A percentile compares a stretch with the other conserved stretches of the same genome.
Evolutionary conservation across 2,888 invertebrate genomes (phyloP).

Genomic region (Auanema freiburgensis): DNA sequence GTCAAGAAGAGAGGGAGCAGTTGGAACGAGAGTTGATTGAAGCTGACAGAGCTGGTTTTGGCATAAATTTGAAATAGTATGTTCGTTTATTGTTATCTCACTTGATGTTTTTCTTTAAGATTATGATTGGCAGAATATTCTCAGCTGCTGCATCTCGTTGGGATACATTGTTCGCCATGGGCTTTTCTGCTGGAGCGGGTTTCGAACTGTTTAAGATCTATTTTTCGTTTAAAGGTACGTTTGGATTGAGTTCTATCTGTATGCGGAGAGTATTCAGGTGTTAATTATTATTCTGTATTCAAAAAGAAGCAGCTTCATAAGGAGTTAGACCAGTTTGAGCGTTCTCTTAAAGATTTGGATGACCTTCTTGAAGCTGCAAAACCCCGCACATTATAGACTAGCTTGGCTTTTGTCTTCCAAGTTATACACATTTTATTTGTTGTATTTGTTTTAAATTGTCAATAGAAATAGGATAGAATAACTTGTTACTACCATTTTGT

Average conservation of each 20-base stretch:
- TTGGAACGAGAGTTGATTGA: constrained; percentile 60
- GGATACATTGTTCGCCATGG: constrained; percentile 39
- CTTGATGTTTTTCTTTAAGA: constrained; percentile 14
- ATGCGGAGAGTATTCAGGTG: constrained; percentile 41
- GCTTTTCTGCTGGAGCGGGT: constrained; percentile 50
- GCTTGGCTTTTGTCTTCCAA: no score
- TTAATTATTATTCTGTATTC: constrained; percentile 56
- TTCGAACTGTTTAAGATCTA: constrained; percentile 61
- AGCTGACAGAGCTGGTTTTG: constrained; percentile 58
- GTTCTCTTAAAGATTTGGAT: constrained; percentile 47
- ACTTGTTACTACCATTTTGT: no score
- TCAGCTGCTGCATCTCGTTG: constrained; percentile 19
- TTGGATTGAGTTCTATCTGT: background rate
- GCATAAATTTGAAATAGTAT: constrained; percentile 35
- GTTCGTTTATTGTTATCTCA: background rate
- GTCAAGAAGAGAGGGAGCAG: constrained; percentile 54
- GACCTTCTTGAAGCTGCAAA: constrained; percentile 36
- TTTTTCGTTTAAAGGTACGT: constrained; percentile 46
- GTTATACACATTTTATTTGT: no score
- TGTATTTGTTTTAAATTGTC: no score
- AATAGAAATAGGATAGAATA: no score
- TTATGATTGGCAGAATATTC: constrained; percentile 12
- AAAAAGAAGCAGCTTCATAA: constrained; percentile 55
- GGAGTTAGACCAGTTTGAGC: constrained; percentile 54
- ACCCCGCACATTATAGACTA: constrained; percentile 18